Evolutionary conservation across 2,113 vertebrate species (phyloP).

Genomic region (Corvus hawaiiensis): DNA sequence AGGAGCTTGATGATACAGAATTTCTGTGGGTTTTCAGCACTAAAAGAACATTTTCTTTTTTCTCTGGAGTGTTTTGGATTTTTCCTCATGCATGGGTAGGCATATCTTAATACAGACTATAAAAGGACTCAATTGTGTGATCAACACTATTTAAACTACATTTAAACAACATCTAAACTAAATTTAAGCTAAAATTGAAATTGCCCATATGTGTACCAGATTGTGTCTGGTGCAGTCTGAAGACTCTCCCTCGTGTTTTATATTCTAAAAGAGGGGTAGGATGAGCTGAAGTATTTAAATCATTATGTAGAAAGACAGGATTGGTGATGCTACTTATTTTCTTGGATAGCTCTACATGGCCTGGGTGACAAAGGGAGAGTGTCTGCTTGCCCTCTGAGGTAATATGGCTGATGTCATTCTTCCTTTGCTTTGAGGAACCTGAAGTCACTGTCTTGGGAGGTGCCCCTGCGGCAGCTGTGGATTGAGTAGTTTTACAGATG

Average conservation of each 20-base stretch:
- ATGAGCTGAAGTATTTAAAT: neutral
- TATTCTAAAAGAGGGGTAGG: neutral
- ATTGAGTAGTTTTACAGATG: neutral
- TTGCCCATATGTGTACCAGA: neutral
- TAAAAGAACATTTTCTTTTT: neutral
- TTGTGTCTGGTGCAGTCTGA: neutral
- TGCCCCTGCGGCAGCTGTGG: neutral
- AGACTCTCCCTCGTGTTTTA: neutral
- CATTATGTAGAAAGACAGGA: neutral
- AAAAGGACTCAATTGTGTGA: neutral
- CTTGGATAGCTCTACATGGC: neutral
- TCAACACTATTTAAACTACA: neutral
- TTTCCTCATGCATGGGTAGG: neutral
- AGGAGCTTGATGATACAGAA: neutral
- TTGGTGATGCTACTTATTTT: neutral
- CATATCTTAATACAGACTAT: neutral
- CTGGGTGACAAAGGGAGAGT: neutral
- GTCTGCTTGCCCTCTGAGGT: neutral
- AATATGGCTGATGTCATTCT: neutral
- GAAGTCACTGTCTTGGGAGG: neutral
- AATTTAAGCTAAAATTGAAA: neutral
- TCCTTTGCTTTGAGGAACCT: neutral
- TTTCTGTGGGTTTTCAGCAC: neutral
- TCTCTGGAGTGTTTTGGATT: neutral
- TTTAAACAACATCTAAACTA: neutral